Evolutionary conservation across 2,113 vertebrate genomes (phyloP).

Genomic region (Ciconia maguari): DNA sequence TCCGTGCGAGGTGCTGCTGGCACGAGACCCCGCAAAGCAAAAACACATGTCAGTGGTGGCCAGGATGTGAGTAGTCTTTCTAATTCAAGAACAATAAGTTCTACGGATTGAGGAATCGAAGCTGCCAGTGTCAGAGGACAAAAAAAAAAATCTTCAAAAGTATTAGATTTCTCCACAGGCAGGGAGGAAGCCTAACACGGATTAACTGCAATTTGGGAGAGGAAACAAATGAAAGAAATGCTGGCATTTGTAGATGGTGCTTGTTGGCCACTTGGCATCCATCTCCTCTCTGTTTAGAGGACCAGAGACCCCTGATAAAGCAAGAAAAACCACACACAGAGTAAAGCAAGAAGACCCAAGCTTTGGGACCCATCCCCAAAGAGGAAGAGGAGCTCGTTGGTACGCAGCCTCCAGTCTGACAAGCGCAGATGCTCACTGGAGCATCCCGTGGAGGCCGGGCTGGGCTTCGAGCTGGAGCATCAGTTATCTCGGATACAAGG

Average conservation of each 20-base stretch:
- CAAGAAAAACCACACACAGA: background rate
- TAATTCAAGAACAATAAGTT: background rate
- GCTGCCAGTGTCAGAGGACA: background rate
- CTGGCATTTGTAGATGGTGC: background rate
- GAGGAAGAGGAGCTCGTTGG: rapidly evolving
- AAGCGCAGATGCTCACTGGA: background rate
- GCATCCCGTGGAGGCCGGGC: background rate
- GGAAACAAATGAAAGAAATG: background rate
- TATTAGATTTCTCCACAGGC: background rate
- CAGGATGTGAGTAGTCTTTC: background rate
- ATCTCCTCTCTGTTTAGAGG: background rate
- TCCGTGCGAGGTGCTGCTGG: background rate
- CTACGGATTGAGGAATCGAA: background rate
- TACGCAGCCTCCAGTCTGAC: background rate
- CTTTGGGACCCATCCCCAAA: background rate
- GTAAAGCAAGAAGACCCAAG: background rate
- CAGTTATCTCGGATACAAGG: background rate
- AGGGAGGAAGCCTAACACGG: background rate
- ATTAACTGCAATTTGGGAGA: background rate
- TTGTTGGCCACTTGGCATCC: background rate
- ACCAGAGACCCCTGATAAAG: background rate
- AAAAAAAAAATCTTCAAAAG: background rate
- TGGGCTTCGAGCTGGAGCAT: background rate
- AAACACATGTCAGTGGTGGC: background rate
- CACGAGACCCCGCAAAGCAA: background rate